Percentiles rank a stretch among this genome's conserved stretches.
These are phyloP conservation scores for Proisotoma minuta DNA, from an alignment of 2,888 invertebrate genomes.

Conservation along the genomic window DNA sequence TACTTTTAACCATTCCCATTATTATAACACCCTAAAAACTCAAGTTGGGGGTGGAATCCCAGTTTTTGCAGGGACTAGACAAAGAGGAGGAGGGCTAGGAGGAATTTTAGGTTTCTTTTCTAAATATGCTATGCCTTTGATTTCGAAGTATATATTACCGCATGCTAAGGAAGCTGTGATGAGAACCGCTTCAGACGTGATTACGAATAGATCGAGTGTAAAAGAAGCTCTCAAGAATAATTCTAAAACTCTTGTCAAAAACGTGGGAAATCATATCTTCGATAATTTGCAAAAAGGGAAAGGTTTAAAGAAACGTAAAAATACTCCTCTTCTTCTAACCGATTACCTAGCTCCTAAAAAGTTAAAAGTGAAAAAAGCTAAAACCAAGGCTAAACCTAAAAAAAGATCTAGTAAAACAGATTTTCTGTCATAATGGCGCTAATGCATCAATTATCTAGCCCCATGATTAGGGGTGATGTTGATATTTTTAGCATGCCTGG, in stretches of 20 bases:
- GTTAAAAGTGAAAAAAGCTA: not conserved
- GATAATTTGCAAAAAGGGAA: conserved; percentile 4
- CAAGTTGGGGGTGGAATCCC: not conserved
- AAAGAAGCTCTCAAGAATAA: conserved; percentile 10
- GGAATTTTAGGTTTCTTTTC: not conserved
- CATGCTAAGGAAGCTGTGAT: conserved; percentile 11
- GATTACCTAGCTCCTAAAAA: too few species aligned
- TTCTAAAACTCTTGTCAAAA: not conserved
- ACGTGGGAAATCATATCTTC: not conserved
- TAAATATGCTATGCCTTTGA: conserved; percentile 13
- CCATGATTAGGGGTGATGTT: conserved; percentile 2
- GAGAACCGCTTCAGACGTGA: conserved; percentile 7
- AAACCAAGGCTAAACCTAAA: not conserved
- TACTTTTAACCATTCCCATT: not conserved
- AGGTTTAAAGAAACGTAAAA: conserved; percentile 4
- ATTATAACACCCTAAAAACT: not conserved
- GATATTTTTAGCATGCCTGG: conserved; percentile 17
- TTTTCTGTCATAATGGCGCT: not conserved
- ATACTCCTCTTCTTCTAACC: not conserved
- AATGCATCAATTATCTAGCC: conserved; percentile 9
- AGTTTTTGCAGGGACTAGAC: conserved; percentile 1
- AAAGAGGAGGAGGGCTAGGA: conserved; percentile 22
- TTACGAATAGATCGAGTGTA: not conserved
- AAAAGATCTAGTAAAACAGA: not conserved
- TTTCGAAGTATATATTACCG: conserved; percentile 15